Conservation (phyloP, 2,113 vertebrate genomes). For the Athene cunicularia region DNA sequence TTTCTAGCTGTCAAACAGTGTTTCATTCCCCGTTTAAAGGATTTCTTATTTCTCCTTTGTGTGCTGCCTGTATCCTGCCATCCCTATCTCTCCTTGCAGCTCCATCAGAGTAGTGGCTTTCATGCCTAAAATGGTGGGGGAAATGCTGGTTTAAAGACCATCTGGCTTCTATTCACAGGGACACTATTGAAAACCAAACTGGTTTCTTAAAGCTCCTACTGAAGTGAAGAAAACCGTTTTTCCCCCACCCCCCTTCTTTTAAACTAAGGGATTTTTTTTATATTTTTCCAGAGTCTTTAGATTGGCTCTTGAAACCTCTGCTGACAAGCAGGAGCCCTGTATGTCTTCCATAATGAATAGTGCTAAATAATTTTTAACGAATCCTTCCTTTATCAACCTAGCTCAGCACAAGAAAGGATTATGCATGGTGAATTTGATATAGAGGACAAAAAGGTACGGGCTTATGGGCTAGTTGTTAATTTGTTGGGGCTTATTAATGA, state of each 20-base stretch:
- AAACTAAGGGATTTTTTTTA: not conserved
- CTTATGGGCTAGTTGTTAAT: slow-evolving; percentile 35
- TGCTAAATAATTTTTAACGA: slow-evolving; percentile 59
- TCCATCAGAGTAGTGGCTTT: slow-evolving; percentile 51
- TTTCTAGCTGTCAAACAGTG: slow-evolving; percentile 49
- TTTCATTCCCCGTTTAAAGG: slow-evolving; percentile 57
- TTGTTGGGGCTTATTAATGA: not conserved
- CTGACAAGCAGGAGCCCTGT: slow-evolving; percentile 15
- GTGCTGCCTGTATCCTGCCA: not conserved
- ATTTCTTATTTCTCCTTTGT: slow-evolving; percentile 61
- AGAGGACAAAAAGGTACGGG: slow-evolving; percentile 25
- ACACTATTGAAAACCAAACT: slow-evolving; percentile 35
- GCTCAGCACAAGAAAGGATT: slow-evolving; percentile 45
- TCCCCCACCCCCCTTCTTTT: not conserved
- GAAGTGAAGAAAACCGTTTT: not conserved
- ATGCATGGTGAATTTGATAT: slow-evolving; percentile 46
- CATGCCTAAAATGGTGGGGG: slow-evolving; percentile 36
- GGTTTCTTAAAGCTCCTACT: slow-evolving; percentile 34
- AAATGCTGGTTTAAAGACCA: slow-evolving; percentile 44
- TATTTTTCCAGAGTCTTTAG: not conserved
- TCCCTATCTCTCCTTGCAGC: slow-evolving; percentile 13
- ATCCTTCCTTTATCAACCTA: slow-evolving; percentile 62
- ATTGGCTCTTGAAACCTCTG: slow-evolving; percentile 17
- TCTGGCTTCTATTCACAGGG: slow-evolving; percentile 41
- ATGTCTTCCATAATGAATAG: slow-evolving; percentile 28